Percentiles rank a stretch among this genome's conserved stretches.
Conservation (phyloP, 2,113 vertebrate species). For the Entelurus aequoreus region DNA sequence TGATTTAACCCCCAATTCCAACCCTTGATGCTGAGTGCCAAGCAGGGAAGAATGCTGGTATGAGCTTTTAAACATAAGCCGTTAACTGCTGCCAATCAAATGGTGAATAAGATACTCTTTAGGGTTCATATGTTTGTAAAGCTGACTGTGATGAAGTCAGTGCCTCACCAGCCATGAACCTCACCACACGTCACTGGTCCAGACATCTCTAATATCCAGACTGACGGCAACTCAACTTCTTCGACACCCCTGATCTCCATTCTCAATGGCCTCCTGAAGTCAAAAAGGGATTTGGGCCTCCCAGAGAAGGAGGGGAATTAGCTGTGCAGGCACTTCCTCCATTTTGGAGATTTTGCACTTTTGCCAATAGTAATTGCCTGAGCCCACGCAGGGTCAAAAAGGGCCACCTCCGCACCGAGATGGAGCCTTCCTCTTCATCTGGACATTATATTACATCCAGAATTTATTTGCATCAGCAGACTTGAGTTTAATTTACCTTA, state of each 20-base stretch:
- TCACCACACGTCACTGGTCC: no score
- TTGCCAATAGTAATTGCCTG: conserved; percentile 59
- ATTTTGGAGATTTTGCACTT: conserved; percentile 66
- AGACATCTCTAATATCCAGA: conserved; percentile 51
- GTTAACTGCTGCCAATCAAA: no score
- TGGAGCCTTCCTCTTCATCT: conserved; percentile 55
- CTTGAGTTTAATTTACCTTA: conserved; percentile 58
- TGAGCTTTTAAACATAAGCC: no score
- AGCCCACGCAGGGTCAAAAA: conserved; percentile 51
- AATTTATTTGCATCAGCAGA: conserved; percentile 54
- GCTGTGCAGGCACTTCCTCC: conserved; percentile 50
- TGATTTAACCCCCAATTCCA: no score
- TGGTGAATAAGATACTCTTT: no score
- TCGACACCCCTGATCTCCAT: conserved; percentile 54
- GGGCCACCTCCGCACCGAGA: conserved; percentile 42
- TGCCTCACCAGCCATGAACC: no score
- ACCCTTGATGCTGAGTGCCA: no score
- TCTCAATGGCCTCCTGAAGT: conserved; percentile 43
- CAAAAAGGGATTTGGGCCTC: conserved; percentile 16
- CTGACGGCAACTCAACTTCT: conserved; percentile 51
- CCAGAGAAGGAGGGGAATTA: conserved; percentile 34
- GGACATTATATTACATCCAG: conserved; percentile 60
- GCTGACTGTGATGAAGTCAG: no score
- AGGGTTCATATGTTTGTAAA: no score
- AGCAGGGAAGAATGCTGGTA: no score